A percentile compares a stretch with the other conserved stretches of the same genome.
These are phyloP conservation scores for Sebastolobus altivelis DNA, from an alignment of 2,797 vertebrate species.

Conservation along the genomic window DNA sequence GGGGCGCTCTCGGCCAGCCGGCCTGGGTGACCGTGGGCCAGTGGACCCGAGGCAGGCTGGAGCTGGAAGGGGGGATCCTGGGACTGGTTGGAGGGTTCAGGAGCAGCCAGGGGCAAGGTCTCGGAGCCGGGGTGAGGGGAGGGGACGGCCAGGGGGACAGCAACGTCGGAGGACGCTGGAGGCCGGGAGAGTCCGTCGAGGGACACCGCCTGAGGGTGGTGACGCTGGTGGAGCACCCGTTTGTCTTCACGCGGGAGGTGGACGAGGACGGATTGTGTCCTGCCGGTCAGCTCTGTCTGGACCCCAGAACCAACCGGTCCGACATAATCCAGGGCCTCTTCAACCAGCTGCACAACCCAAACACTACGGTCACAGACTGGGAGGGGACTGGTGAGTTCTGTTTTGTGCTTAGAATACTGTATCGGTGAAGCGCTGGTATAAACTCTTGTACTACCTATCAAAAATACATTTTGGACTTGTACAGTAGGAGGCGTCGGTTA, in stretches of 20 bases:
- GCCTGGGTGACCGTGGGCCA: constrained; percentile 93
- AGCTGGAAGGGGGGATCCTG: constrained; percentile 84
- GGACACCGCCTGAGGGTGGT: constrained; percentile 89
- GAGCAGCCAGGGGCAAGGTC: constrained; percentile 69
- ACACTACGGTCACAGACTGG: constrained; percentile 73
- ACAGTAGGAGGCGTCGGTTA: constrained; percentile 2
- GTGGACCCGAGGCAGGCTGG: constrained; percentile 88
- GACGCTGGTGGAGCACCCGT: constrained; percentile 95
- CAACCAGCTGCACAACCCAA: constrained; percentile 84
- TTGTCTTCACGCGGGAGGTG: constrained; percentile 92
- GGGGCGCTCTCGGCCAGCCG: constrained; percentile 89
- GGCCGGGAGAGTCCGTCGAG: constrained; percentile 79
- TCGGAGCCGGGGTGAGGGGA: constrained; percentile 79
- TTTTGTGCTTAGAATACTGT: not conserved
- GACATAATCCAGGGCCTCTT: constrained; percentile 88
- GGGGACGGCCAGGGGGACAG: constrained; percentile 74
- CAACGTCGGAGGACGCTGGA: constrained; percentile 77
- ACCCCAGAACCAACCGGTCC: constrained; percentile 89
- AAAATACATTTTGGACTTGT: not conserved
- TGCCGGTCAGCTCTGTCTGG: constrained; percentile 92
- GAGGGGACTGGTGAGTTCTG: constrained; percentile 70
- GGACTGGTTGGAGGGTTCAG: constrained; percentile 81
- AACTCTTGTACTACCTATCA: not conserved
- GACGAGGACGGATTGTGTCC: constrained; percentile 92
- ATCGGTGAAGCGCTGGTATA: not conserved